Conservation (phyloP, 2,888 invertebrate species). For the Drosophila rellima region DNA sequence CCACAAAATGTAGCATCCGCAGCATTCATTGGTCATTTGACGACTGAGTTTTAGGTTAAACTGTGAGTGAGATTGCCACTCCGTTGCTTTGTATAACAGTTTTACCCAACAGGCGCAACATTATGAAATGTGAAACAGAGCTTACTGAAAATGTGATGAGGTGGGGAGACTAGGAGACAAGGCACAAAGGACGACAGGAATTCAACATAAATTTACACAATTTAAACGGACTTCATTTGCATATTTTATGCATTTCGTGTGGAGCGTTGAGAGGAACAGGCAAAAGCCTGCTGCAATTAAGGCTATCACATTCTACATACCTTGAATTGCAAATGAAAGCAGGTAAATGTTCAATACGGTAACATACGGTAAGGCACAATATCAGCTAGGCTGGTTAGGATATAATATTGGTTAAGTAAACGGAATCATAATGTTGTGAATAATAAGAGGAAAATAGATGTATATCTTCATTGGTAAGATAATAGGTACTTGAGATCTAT, state of each 20-base stretch:
- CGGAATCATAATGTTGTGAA: neutral
- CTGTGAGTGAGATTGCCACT: neutral
- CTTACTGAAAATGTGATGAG: neutral
- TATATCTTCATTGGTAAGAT: neutral
- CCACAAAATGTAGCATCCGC: neutral
- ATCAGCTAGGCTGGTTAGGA: neutral
- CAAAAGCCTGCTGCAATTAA: conserved; percentile 52
- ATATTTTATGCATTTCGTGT: conserved; percentile 66
- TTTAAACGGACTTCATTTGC: conserved; percentile 67
- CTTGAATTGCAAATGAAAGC: conserved; percentile 56
- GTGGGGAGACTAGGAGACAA: neutral
- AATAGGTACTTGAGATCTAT: neutral
- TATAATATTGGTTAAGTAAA: neutral
- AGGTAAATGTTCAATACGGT: conserved; percentile 38
- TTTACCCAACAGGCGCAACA: conserved; percentile 32
- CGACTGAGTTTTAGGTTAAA: conserved; percentile 23
- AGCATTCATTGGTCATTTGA: conserved; percentile 16
- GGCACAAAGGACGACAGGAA: conserved; percentile 41
- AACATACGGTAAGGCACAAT: conserved; percentile 21
- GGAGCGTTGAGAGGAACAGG: conserved; percentile 6
- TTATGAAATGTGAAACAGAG: conserved; percentile 47
- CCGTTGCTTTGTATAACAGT: conserved; percentile 45
- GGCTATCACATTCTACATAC: conserved; percentile 65
- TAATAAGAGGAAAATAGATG: neutral
- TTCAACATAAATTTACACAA: conserved; percentile 68